Base-by-base conservation (phyloP, 2,113 vertebrate genomes). In the Zosterops japonicus region DNA sequence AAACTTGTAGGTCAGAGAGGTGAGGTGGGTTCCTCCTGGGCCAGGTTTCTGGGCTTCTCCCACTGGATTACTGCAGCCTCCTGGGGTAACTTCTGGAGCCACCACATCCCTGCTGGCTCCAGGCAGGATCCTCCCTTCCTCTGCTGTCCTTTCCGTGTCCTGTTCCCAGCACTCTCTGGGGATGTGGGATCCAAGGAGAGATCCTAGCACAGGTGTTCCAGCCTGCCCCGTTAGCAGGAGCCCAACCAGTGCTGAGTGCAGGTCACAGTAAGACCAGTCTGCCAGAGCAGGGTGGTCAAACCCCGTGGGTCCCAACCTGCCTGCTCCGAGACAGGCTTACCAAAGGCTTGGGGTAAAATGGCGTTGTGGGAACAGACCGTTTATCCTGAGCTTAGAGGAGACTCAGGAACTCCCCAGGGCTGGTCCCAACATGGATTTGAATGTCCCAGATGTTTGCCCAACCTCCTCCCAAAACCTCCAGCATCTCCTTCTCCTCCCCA, bases 361-460 rank as follows among this genome's bases (percentile, higher is more conserved):
- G 69, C 77, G 5, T 3, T 79, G 21, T 35, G 42, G 41, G 28
- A 39, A 39, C 35, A 64, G 29, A 14, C 15, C 6, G 0, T 33
- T 86, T 25, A 50, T 69, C 20, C 68, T 0, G 1, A 71, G 24
- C 39, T 71, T 19, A 29, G 33, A 76, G 25, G 11, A 25, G 24
- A 52, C 27, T 29, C 0, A 0, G 47, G 56, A 56, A 25, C 5
- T 12, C 6, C 6, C 52, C 44, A 0, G 0, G 59, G 28, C 42
- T 8, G 1, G 59, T 31, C 12, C 56, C 6, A 2, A 2, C 2
- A 2, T 15, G 33, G 55, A 31, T 74, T 29, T 71, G 17, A 39
- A 47, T 12, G 39, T 49, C 63, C 28, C 53, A 76, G 77, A 8
- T 35, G n/a, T 91, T 69, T 33, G 24, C 60, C 74, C 2, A 1